phyloP scores from a whole-genome alignment of 2,888 invertebrate species.

The Brenthis ino region DNA sequence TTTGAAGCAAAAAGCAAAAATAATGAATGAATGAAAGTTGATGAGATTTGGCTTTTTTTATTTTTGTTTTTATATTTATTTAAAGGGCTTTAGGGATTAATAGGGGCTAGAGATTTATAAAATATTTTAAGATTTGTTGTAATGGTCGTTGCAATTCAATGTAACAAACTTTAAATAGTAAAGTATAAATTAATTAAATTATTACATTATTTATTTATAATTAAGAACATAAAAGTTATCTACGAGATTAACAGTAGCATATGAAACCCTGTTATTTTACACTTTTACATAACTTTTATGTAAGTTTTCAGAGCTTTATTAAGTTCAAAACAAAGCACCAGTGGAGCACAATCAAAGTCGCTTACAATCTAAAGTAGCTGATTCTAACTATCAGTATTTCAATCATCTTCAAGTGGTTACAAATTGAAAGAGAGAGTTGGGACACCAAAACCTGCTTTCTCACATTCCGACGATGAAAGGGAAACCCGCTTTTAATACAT shows the following conservation, averaged over 20 bases:
- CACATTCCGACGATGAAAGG: slow-evolving; percentile 79
- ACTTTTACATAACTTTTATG: slow-evolving; percentile 14
- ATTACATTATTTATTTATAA: too few relatives aligned
- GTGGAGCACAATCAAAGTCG: not conserved
- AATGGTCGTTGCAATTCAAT: too few relatives aligned
- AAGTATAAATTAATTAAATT: too few relatives aligned
- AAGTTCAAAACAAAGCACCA: not conserved
- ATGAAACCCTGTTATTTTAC: slow-evolving; percentile 3
- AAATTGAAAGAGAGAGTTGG: slow-evolving; percentile 79
- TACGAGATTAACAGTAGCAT: not conserved
- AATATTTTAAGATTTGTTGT: too few relatives aligned
- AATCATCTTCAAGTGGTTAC: slow-evolving; percentile 65
- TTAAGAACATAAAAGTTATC: too few relatives aligned
- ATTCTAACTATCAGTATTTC: slow-evolving; percentile 42
- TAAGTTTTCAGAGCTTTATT: not conserved
- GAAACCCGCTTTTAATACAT: slow-evolving; percentile 68
- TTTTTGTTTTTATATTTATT: slow-evolving; percentile 1
- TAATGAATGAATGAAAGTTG: not conserved
- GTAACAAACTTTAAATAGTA: too few relatives aligned
- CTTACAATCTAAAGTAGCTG: not conserved
- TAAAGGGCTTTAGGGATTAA: not conserved
- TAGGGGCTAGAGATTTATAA: too few relatives aligned
- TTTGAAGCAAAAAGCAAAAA: slow-evolving; percentile 2
- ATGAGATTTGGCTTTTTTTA: not conserved
- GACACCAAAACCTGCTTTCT: slow-evolving; percentile 77